Evolutionary conservation across 1,140 invertebrate species (phyloP).

Genomic region (Camponotus pennsylvanicus): DNA sequence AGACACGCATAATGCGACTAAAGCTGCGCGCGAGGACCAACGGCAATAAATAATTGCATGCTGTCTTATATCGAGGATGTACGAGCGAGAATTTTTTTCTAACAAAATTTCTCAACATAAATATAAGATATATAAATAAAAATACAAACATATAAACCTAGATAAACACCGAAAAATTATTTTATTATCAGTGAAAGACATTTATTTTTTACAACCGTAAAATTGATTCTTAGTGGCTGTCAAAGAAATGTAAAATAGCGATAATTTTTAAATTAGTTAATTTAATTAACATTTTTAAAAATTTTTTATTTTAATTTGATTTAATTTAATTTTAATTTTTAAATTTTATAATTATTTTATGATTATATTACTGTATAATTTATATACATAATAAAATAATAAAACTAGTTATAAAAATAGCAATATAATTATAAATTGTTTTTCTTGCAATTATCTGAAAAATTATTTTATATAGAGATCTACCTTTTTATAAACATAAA

Average conservation of each 20-base stretch:
- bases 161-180: neutral
- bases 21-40: constrained; percentile 7
- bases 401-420: neutral
- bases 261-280: too few relatives aligned
- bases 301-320: too few relatives aligned
- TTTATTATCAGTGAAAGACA: neutral
- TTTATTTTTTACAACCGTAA: neutral
- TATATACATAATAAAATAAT: neutral
- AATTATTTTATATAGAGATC: neutral
- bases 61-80: neutral
- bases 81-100: neutral
- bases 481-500: too few relatives aligned
- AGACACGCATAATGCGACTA: constrained; percentile 13
- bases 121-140: constrained; percentile 8
- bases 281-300: too few relatives aligned
- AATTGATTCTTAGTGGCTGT: neutral
- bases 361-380: neutral
- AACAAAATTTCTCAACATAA: neutral
- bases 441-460: neutral
- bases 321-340: too few relatives aligned
- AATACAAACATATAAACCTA: neutral
- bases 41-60: constrained; percentile 62
- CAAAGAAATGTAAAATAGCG: neutral
- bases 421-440: too few relatives aligned
- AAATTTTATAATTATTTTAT: neutral